phyloP scores from a whole-genome alignment of 35 echinoderm and acorn worm genomes.

The Strongylocentrotus purpuratus region DNA sequence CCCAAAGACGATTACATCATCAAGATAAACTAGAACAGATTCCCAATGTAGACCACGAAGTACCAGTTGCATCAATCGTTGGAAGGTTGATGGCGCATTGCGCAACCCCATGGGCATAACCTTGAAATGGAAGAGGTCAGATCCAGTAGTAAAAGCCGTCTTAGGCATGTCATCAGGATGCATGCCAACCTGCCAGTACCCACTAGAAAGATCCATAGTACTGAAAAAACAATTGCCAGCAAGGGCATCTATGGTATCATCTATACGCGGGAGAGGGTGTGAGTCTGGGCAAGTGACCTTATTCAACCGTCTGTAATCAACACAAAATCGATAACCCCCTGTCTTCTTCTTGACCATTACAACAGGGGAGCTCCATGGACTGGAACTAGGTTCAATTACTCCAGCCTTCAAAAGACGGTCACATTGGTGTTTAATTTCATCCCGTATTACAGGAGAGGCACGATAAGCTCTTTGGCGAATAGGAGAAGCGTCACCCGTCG shows the following conservation, averaged over 20 bases:
- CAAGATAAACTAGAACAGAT: neutral
- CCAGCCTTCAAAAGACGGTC: constrained; percentile 29
- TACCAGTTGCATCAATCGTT: constrained; percentile 42
- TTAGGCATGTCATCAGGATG: constrained; percentile 29
- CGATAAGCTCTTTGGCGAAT: constrained; percentile 41
- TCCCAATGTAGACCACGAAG: constrained; percentile 26
- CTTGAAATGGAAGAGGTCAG: constrained; percentile 42
- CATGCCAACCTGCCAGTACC: constrained; percentile 55
- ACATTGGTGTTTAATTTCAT: constrained; percentile 5
- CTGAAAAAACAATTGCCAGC: constrained; percentile 62
- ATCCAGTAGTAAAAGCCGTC: constrained; percentile 53
- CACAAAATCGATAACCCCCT: constrained; percentile 52
- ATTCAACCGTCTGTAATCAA: constrained; percentile 61
- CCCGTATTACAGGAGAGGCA: neutral
- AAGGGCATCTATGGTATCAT: constrained; percentile 67
- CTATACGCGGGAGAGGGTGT: constrained; percentile 64
- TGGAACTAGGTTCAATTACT: constrained; percentile 55
- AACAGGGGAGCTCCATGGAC: constrained; percentile 68
- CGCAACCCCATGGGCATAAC: constrained; percentile 53
- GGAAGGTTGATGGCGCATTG: constrained; percentile 53
- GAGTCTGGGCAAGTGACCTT: constrained; percentile 60
- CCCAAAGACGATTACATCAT: constrained; percentile 45
- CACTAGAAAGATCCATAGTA: constrained; percentile 57
- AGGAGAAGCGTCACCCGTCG: constrained; percentile 37
- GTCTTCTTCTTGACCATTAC: constrained; percentile 69